Percentiles rank a stretch among this genome's conserved stretches.
phyloP scores from a whole-genome alignment of 35 echinoderm and acorn worm species.

The Nesometra sesokonis region DNA sequence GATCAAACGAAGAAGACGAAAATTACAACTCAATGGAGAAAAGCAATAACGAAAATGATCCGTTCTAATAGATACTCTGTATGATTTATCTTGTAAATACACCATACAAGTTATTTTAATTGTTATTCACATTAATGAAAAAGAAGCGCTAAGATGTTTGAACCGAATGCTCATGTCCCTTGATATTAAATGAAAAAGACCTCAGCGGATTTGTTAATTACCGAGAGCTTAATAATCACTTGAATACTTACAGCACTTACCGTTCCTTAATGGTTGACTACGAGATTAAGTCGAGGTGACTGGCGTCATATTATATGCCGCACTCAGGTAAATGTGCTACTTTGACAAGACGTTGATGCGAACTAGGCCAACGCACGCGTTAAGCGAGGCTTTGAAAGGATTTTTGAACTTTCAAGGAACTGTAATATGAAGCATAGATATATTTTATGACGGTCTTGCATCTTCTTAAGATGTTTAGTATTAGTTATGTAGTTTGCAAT shows the following conservation, averaged over 20 bases:
- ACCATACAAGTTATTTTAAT: no score
- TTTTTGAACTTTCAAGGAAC: not conserved
- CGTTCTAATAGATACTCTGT: not conserved
- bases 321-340: not conserved
- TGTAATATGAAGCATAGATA: not conserved
- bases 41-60: not conserved
- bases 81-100: not conserved
- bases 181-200: not conserved
- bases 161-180: no score
- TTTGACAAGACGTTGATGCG: not conserved
- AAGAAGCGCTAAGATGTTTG: no score
- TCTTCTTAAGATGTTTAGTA: no score
- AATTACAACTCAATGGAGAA: not conserved
- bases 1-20: not conserved
- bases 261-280: not conserved
- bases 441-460: not conserved
- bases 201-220: not conserved
- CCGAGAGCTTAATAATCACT: not conserved
- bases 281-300: not conserved
- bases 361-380: not conserved
- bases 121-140: no score
- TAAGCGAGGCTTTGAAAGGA: not conserved
- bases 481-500: no score
- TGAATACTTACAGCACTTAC: not conserved
- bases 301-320: not conserved